phyloP scores from a whole-genome alignment of 2,797 vertebrate genomes.

The Cyprinodon diabolis region DNA sequence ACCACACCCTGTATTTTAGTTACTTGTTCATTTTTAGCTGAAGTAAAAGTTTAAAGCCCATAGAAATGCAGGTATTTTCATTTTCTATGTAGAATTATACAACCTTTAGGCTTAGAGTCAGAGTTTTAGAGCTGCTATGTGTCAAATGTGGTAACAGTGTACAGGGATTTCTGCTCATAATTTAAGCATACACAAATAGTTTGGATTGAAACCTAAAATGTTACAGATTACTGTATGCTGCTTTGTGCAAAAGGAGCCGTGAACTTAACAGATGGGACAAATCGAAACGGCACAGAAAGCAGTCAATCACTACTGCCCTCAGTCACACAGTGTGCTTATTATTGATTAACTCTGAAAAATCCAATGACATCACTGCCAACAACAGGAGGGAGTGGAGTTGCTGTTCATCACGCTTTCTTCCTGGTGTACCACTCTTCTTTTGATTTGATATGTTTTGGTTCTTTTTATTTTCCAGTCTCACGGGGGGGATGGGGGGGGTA shows the following conservation, averaged over 20 bases:
- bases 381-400: constrained; percentile 19
- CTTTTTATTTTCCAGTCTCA: constrained; percentile 32
- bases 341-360: constrained; percentile 57
- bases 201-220: background rate
- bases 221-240: constrained; percentile 6
- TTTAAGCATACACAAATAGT: constrained; percentile 10
- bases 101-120: background rate
- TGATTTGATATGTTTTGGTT: background rate
- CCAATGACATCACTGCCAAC: constrained; percentile 31
- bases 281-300: constrained; percentile 57
- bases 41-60: background rate
- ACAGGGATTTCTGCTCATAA: background rate
- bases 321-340: constrained; percentile 46
- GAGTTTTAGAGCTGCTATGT: background rate
- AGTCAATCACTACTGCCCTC: constrained; percentile 64
- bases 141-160: background rate
- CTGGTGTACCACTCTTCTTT: constrained; percentile 11
- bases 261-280: constrained; percentile 44
- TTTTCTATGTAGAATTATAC: background rate
- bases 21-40: background rate
- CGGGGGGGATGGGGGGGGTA: constrained; percentile 29
- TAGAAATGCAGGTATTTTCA: background rate
- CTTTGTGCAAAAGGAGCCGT: constrained; percentile 3
- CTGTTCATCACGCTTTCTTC: background rate
- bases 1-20: background rate